Percentiles rank a stretch among this genome's conserved stretches.
Conservation (phyloP, 2,888 invertebrate species). For the Drosophila gaucha region DNA sequence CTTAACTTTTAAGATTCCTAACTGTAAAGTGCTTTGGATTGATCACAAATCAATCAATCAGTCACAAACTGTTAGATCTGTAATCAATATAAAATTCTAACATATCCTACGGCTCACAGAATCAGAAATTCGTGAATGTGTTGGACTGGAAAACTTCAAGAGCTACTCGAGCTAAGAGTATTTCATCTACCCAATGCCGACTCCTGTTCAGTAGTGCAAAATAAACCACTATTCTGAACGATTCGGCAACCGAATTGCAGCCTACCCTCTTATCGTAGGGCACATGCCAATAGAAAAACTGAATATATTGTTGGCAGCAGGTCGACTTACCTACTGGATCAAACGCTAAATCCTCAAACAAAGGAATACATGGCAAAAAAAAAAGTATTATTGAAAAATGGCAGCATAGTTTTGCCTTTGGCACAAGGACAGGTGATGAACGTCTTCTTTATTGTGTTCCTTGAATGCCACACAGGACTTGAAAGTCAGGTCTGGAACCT, state of each 20-base stretch:
- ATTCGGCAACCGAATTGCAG: not conserved
- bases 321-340: constrained; percentile 45
- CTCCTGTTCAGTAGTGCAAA: not conserved
- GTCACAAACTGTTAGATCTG: too few species aligned
- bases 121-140: not conserved
- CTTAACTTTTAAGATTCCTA: too few species aligned
- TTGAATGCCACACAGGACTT: constrained; percentile 56
- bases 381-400: constrained; percentile 20
- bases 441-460: constrained; percentile 49
- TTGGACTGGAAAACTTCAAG: not conserved
- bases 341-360: constrained; percentile 49
- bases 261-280: constrained; percentile 12
- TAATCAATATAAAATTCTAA: not conserved
- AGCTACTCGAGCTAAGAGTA: constrained; percentile 9
- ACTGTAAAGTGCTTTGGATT: too few species aligned
- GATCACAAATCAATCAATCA: too few species aligned
- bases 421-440: constrained; percentile 69
- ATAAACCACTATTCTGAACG: not conserved
- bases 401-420: constrained; percentile 45
- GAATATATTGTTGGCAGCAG: constrained; percentile 34
- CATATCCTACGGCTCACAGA: not conserved
- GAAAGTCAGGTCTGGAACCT: constrained; percentile 67
- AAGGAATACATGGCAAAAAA: constrained; percentile 47
- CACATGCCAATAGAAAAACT: constrained; percentile 51
- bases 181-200: not conserved